Evolutionary conservation across 1,140 invertebrate species (phyloP), one percentile per base, ranked within the genome.

Genomic region (Neodiprion fabricii): DNA sequence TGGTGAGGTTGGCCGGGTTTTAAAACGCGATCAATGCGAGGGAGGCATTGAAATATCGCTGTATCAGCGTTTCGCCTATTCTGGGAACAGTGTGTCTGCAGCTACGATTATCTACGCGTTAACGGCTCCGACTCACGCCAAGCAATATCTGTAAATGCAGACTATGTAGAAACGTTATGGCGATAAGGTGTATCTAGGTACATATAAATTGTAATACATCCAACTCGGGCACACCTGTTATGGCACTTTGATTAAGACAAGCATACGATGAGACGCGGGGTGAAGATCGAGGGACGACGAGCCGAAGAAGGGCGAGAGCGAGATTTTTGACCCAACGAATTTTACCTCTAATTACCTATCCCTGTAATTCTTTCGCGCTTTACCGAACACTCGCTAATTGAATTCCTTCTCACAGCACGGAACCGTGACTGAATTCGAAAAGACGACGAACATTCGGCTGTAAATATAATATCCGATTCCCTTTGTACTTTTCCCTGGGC

Each of bases 121-220:
- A 61, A 61, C 53, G 53, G 53, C 53, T 61, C 53, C 53, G n/a
- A 17, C 53, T 61, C 53, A 61, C 53, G 53, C 53, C 53, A 61
- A 9, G 53, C 53, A 4, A 40, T 40, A 17, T 17, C 53, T 61
- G 53, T 17, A 61, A 40, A 1, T 40, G 28, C 28, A 40, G 28
- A 40, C 28, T 5, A 40, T 5, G 28, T 40, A 40, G 28, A 40
- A 40, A 40, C 28, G 28, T 40, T 40, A 5, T 3, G 28, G 28
- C 28, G 1, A 40, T 40, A 40, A 40, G 28, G 28, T 40, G 28
- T 40, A 40, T 3, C 1, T 2, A 40, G 28, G 28, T 40, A 40
- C 1, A 40, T 40, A 4, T 2, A 40, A 40, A 40, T 40, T 40
- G 5, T 40, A 40, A 40, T 40, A 40, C 28, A 40, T 40, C 5